Conservation (phyloP, 2,888 invertebrate species). For the Eueremaeus valkanovi region DNA sequence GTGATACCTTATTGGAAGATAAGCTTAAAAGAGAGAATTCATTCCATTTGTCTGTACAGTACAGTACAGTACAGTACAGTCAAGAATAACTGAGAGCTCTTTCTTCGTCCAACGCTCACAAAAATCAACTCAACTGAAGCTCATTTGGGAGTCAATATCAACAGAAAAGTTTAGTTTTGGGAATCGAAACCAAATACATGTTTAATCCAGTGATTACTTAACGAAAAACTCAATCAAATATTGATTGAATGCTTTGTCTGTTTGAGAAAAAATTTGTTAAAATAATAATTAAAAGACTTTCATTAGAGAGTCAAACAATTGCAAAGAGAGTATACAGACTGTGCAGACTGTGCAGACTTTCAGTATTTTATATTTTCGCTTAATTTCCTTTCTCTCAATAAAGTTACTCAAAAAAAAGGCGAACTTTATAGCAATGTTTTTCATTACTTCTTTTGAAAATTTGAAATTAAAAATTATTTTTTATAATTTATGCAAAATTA, state of each 20-base stretch:
- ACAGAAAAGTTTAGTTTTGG: neutral
- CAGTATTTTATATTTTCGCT: too few species aligned
- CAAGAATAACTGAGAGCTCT: neutral
- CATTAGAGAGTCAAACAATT: too few species aligned
- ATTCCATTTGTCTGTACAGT: neutral
- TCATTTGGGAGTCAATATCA: neutral
- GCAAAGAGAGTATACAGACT: too few species aligned
- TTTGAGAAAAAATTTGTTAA: neutral
- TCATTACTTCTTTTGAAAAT: too few species aligned
- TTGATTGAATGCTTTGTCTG: neutral
- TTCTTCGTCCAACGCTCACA: neutral
- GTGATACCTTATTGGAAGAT: neutral
- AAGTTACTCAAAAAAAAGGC: too few species aligned
- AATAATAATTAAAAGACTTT: too few species aligned
- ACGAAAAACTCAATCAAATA: neutral
- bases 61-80: neutral
- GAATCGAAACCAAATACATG: neutral
- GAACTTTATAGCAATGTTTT: too few species aligned
- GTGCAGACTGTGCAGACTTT: too few species aligned
- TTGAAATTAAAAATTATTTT: too few species aligned
- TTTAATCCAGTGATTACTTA: constrained; percentile 3
- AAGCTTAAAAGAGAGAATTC: neutral
- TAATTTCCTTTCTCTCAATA: too few species aligned
- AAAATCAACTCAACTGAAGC: neutral
- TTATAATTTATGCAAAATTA: too few species aligned